These are phyloP conservation scores for Delia radicum DNA, from an alignment of 1,140 invertebrate species.

Conservation along the genomic window DNA sequence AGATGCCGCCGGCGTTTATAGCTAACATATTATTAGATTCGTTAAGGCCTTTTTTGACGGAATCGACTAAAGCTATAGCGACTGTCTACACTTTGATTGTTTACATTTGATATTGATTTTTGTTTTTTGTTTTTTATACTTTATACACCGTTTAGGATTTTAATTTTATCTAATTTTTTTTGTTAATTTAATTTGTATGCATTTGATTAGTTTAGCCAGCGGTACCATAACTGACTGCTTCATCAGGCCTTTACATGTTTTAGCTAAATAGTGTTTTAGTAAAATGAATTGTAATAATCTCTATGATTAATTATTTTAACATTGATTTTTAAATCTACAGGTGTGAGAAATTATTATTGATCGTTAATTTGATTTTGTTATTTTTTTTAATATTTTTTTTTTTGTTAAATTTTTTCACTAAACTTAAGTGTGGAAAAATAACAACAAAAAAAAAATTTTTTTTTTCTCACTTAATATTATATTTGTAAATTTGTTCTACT, in stretches of 20 bases:
- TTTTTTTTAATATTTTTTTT: background rate
- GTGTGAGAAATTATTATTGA: conserved; percentile 2
- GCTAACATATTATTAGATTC: background rate
- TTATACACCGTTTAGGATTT: background rate
- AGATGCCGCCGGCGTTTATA: conserved; percentile 1
- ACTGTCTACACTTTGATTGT: background rate
- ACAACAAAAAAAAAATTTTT: background rate
- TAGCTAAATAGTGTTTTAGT: background rate
- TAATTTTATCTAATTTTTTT: background rate
- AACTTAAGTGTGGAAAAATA: background rate
- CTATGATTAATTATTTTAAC: conserved; percentile 20
- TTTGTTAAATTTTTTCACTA: background rate
- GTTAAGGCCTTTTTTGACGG: conserved; percentile 5
- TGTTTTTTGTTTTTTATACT: background rate
- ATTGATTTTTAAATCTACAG: conserved; percentile 8
- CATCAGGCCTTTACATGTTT: background rate
- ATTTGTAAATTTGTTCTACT: background rate
- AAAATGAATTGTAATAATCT: background rate
- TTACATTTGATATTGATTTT: background rate
- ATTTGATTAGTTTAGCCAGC: background rate
- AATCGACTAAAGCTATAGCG: background rate
- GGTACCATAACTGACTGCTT: background rate
- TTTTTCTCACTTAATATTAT: background rate
- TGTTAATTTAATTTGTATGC: background rate
- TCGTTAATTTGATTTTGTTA: background rate